phyloP scores from a whole-genome alignment of 2,797 vertebrate genomes.

The Bryconaethiops microstoma region DNA sequence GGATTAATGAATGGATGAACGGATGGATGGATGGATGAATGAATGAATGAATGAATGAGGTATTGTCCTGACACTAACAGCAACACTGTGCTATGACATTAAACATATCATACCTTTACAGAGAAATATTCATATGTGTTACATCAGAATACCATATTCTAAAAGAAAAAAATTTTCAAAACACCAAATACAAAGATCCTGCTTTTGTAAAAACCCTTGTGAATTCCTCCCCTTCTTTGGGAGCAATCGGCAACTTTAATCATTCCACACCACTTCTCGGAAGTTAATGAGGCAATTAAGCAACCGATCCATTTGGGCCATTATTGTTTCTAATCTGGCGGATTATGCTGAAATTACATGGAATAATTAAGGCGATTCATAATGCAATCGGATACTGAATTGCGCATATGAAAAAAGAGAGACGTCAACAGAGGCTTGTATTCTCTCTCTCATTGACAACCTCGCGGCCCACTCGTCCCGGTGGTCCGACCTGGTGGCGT shows the following conservation, averaged over 20 bases:
- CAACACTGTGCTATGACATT: too few relatives aligned
- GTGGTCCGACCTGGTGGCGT: conserved; percentile 20
- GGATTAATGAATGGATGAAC: too few relatives aligned
- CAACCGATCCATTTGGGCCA: background rate
- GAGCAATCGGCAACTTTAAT: conserved; percentile 2
- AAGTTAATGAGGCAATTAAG: conserved; percentile 40
- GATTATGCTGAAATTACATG: conserved; percentile 43
- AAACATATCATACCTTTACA: background rate
- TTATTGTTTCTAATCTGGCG: conserved; percentile 38
- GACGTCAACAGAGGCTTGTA: background rate
- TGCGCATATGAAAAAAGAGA: background rate
- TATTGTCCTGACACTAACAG: too few relatives aligned
- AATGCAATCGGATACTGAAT: conserved; percentile 21
- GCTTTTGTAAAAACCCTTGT: background rate
- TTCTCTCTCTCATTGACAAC: background rate
- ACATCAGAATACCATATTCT: background rate
- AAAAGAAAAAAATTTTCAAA: background rate
- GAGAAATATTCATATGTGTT: background rate
- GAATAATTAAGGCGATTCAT: conserved; percentile 37
- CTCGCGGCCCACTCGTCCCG: background rate
- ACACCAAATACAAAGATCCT: background rate
- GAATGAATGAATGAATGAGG: too few relatives aligned
- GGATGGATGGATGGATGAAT: too few relatives aligned
- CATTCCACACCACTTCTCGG: background rate
- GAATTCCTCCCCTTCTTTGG: background rate